phyloP scores from a whole-genome alignment of 2,888 invertebrate species.

The Caenorhabditis plicata region DNA sequence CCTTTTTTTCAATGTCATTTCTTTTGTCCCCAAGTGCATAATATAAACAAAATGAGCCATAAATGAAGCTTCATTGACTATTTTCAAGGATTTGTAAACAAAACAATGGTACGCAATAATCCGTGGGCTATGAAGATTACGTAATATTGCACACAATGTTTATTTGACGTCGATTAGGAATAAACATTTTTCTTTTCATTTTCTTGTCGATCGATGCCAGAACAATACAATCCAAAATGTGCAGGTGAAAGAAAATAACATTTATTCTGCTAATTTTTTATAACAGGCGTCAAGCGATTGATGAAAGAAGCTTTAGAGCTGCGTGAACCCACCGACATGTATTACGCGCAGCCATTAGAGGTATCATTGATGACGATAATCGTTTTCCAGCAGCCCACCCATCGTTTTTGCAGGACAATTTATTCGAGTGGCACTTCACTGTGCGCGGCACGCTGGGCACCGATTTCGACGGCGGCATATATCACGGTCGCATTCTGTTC shows the following conservation, averaged over 20 bases:
- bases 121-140: too few relatives aligned
- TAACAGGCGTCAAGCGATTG: slow-evolving; percentile 82
- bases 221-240: slow-evolving; percentile 36
- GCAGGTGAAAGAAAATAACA: slow-evolving; percentile 28
- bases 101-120: too few relatives aligned
- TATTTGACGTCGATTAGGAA: too few relatives aligned
- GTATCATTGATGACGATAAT: slow-evolving; percentile 58
- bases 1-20: too few relatives aligned
- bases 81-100: too few relatives aligned
- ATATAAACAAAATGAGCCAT: too few relatives aligned
- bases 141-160: too few relatives aligned
- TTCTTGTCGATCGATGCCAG: slow-evolving; percentile 7
- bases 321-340: slow-evolving; percentile 83
- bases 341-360: slow-evolving; percentile 84
- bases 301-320: slow-evolving; percentile 88
- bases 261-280: slow-evolving; percentile 1
- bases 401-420: slow-evolving; percentile 73
- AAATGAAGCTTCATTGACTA: too few relatives aligned
- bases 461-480: slow-evolving; percentile 83
- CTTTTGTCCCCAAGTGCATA: too few relatives aligned
- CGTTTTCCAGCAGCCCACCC: neutral
- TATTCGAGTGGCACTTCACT: slow-evolving; percentile 97
- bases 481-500: slow-evolving; percentile 86
- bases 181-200: too few relatives aligned
- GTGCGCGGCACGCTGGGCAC: slow-evolving; percentile 84